phyloP scores from a whole-genome alignment of 2,113 vertebrate genomes.

The Stercorarius parasiticus region DNA sequence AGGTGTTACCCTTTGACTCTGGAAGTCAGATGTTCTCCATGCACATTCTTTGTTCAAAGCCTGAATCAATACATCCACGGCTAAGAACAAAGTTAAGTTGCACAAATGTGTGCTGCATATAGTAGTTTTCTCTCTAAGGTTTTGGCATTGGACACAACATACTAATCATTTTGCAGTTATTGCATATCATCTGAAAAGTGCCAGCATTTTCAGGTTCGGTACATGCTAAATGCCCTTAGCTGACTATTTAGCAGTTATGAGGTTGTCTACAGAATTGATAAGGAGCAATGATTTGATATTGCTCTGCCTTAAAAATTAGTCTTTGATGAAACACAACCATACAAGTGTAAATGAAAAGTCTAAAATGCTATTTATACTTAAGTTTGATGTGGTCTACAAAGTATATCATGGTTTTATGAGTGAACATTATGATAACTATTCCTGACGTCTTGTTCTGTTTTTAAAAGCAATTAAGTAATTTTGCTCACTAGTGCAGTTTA shows the following conservation, averaged over 20 bases:
- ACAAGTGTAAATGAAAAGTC: not conserved
- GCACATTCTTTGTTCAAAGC: not conserved
- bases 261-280: not conserved
- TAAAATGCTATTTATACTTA: not conserved
- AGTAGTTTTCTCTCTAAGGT: not conserved
- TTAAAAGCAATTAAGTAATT: not conserved
- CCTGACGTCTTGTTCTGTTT: not conserved
- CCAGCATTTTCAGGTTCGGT: not conserved
- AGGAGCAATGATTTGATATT: not conserved
- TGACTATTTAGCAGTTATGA: not conserved
- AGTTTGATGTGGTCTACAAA: not conserved
- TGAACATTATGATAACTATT: not conserved
- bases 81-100: not conserved
- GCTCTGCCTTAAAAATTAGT: not conserved
- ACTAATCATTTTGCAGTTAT: not conserved
- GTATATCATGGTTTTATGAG: not conserved
- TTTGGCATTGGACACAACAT: not conserved
- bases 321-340: not conserved
- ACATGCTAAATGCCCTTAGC: not conserved
- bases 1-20: not conserved
- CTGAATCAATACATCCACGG: not conserved
- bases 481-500: not conserved
- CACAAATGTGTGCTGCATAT: not conserved
- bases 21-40: rapidly evolving
- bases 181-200: not conserved